A percentile compares a stretch with the other conserved stretches of the same genome.
Conservation (phyloP, 2,113 vertebrate genomes). For the Sander vitreus region DNA sequence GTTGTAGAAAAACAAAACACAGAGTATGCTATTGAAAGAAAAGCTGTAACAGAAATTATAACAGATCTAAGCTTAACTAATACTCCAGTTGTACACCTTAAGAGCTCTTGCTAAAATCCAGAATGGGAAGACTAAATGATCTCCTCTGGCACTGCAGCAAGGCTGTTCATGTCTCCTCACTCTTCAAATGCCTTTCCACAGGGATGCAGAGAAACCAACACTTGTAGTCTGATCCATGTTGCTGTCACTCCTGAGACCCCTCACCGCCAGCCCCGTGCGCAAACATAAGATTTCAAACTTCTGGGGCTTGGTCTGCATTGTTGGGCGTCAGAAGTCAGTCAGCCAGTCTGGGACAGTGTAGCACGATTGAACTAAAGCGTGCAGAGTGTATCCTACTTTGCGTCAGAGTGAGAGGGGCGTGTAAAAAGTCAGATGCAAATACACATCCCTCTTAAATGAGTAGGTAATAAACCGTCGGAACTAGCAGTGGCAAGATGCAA, state of each 20-base stretch:
- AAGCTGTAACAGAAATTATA: conserved; percentile 18
- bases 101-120: conserved; percentile 56
- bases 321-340: conserved; percentile 40
- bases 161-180: conserved; percentile 60
- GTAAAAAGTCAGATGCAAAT: conserved; percentile 27
- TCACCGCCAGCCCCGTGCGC: conserved; percentile 46
- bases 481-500: conserved; percentile 5
- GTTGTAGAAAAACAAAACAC: conserved; percentile 35
- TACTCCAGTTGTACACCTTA: conserved; percentile 45
- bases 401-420: conserved; percentile 61
- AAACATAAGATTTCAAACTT: conserved; percentile 50
- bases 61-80: background rate
- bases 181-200: conserved; percentile 73
- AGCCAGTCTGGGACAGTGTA: conserved; percentile 9
- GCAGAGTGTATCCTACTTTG: conserved; percentile 38
- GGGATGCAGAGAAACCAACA: conserved; percentile 63
- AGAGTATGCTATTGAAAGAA: background rate
- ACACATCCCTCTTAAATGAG: conserved; percentile 26
- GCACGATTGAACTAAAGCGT: conserved; percentile 45
- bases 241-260: conserved; percentile 61
- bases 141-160: conserved; percentile 42
- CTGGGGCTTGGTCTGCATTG: conserved; percentile 43
- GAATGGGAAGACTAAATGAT: conserved; percentile 46
- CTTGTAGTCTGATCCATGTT: conserved; percentile 71
- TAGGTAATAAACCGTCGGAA: background rate